Base-by-base conservation (phyloP, 1,140 invertebrate species). In the Panulirus ornatus region DNA sequence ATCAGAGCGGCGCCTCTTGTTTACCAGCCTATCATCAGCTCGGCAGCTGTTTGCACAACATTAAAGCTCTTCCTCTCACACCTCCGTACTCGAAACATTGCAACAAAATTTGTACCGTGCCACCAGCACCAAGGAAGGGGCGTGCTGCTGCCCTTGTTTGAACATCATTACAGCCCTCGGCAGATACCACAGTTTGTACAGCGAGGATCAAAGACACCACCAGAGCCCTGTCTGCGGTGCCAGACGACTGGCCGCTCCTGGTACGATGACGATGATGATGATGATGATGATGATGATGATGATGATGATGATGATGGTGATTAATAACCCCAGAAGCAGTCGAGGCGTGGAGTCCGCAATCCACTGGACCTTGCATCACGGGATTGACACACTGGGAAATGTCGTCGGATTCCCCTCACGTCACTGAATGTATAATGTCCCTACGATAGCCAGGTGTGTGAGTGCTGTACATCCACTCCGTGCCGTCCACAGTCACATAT, bases 11-110 rank as follows among this genome's bases (percentile, higher is more conserved):
- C 5, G 0, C 6, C 5, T 11, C 1, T 1, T 66, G 58, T 81
- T 81, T 81, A 58, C 78, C 8, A 9, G 78, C 14, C 78, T 36
- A 81, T 81, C 58, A 81, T 81, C 78, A 81, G 58, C 47, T 58
- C 14, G 16, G 47, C 78, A 58, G 78, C 47, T 81, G 78, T 81
- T 81, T 81, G 51, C 27, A 9, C 78, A 58, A 58, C 78, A 58
- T 81, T 66, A 66, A 66, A 54, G 47, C 78, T 36, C 34, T 27
- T 34, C 47, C 78, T 81, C 51, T 58, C 47, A 47, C 76, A 81
- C 78, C 78, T 81, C 73, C 73, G 34, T 51, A 51, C 27, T 38
- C 27, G 22, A n/a, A 44, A 42, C 76, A 22, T 14, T 30, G 54
- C 54, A 58, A 58, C 54, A 58, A 58, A 58, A 58, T 22, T 19